A percentile compares a stretch with the other conserved stretches of the same genome.
These are phyloP conservation scores for Eulemur rubriventer DNA, from an alignment of 2,797 vertebrate genomes.

Conservation along the genomic window DNA sequence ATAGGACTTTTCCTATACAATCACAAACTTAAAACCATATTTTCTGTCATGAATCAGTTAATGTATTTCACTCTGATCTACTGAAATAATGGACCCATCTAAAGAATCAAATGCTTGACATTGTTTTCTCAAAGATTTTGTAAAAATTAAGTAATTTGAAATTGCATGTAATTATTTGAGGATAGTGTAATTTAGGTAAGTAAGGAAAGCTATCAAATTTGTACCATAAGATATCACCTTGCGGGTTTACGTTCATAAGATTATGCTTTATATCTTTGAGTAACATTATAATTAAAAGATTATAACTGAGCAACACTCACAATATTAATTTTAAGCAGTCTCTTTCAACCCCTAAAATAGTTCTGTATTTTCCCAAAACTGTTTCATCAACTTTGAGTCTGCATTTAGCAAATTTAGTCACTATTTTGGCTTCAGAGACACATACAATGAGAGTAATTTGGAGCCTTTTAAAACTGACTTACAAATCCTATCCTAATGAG, in stretches of 20 bases:
- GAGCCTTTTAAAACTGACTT: neutral
- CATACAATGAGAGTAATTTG: neutral
- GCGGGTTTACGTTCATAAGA: neutral
- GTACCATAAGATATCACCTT: neutral
- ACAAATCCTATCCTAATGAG: neutral
- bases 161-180: neutral
- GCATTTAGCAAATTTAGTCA: neutral
- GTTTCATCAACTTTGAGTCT: neutral
- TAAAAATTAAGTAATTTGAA: slow-evolving; percentile 39
- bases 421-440: neutral
- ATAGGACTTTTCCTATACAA: neutral
- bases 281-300: neutral
- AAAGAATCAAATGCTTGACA: neutral
- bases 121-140: neutral
- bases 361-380: neutral
- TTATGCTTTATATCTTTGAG: neutral
- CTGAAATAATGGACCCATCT: neutral
- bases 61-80: neutral
- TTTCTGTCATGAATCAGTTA: neutral
- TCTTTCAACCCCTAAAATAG: neutral
- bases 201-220: neutral
- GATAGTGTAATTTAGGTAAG: neutral
- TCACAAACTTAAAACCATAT: neutral
- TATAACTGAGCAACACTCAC: neutral
- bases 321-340: neutral